These are phyloP conservation scores for Melanotaenia duboulayi DNA, from an alignment of 2,113 vertebrate genomes.

Conservation along the genomic window DNA sequence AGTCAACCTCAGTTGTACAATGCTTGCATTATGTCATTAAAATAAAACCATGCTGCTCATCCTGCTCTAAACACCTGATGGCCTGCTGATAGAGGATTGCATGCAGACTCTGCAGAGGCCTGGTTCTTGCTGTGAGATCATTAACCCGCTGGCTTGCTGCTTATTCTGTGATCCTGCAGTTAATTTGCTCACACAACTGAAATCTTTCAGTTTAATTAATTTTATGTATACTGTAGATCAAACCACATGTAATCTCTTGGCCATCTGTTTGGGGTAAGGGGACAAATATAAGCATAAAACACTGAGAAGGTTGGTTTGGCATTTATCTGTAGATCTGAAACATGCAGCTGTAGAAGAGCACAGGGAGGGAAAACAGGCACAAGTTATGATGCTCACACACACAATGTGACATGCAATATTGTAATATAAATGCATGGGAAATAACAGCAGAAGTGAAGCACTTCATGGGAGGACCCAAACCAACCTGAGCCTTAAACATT, in stretches of 20 bases:
- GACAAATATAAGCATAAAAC: not conserved
- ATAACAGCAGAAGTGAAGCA: too few relatives aligned
- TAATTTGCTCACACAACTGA: not conserved
- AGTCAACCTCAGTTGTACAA: not conserved
- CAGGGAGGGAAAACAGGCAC: not conserved
- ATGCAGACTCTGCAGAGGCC: not conserved
- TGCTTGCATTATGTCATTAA: not conserved
- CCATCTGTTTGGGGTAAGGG: not conserved
- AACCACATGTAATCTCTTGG: not conserved
- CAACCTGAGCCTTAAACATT: too few relatives aligned
- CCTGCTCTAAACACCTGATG: slow-evolving; percentile 6
- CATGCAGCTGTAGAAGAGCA: not conserved
- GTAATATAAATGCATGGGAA: too few relatives aligned
- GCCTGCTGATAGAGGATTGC: not conserved
- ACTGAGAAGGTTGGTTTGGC: not conserved
- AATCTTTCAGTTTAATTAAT: not conserved
- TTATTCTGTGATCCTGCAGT: not conserved
- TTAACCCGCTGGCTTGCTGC: slow-evolving; percentile 24
- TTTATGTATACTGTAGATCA: not conserved
- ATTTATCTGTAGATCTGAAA: not conserved
- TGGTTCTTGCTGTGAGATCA: slow-evolving; percentile 6
- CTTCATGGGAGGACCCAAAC: too few relatives aligned
- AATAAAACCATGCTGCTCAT: slow-evolving; percentile 5
- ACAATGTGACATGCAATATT: not conserved
- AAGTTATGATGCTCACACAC: not conserved